Evolutionary conservation across 2,797 vertebrate species (phyloP).

Genomic region (Darevskia nairensis): DNA sequence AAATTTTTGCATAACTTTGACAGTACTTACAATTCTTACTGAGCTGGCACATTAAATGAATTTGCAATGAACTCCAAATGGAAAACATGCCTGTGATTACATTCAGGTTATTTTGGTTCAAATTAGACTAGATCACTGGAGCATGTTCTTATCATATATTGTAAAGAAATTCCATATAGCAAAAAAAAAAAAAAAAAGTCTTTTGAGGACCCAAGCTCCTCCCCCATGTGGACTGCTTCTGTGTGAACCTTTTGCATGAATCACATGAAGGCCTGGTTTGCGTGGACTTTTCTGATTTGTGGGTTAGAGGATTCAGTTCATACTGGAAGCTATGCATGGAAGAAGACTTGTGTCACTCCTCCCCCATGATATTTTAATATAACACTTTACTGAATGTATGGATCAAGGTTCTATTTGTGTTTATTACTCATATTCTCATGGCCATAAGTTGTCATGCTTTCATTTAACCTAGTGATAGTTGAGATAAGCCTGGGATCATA

Average conservation of each 20-base stretch:
- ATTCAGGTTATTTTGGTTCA: no score
- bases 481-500: not conserved
- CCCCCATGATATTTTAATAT: not conserved
- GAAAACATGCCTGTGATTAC: not conserved
- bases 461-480: not conserved
- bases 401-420: not conserved
- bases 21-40: not conserved
- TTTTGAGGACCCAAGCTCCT: not conserved
- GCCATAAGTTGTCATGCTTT: not conserved
- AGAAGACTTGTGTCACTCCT: not conserved
- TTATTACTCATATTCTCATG: not conserved
- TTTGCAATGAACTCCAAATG: not conserved
- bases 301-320: not conserved
- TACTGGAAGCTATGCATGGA: not conserved
- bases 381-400: not conserved
- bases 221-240: not conserved
- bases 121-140: not conserved
- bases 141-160: not conserved
- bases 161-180: not conserved
- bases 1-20: not conserved
- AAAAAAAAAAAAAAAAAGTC: no score
- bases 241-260: not conserved
- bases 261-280: not conserved
- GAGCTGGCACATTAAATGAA: not conserved
- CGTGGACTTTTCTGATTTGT: not conserved